phyloP scores from a whole-genome alignment of 2,888 invertebrate genomes.

The Scaptomyza reducta region DNA sequence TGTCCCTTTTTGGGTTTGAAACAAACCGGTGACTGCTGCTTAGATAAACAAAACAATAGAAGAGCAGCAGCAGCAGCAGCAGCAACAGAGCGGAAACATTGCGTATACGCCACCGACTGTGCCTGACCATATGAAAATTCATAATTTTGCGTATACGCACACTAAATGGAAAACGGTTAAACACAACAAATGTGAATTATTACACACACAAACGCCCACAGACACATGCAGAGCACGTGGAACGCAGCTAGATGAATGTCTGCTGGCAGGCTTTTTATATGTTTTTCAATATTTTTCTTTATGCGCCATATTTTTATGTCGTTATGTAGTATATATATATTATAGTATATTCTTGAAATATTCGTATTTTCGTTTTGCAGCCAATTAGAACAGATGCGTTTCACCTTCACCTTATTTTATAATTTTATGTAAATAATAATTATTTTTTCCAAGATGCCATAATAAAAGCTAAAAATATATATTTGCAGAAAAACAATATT shows the following conservation, averaged over 20 bases:
- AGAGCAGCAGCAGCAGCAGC: conserved; percentile 18
- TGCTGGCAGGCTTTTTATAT: conserved; percentile 41
- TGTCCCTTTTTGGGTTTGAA: conserved; percentile 51
- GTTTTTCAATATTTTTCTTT: conserved; percentile 67
- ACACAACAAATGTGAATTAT: conserved; percentile 56
- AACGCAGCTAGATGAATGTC: conserved; percentile 30
- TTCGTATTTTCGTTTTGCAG: conserved; percentile 22
- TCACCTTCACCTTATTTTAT: conserved; percentile 78
- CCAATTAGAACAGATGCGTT: conserved; percentile 61
- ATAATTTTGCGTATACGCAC: conserved; percentile 60
- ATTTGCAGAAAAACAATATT: conserved; percentile 4
- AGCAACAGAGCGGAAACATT: conserved; percentile 53
- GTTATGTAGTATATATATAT: conserved; percentile 1
- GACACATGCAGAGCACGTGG: conserved; percentile 51
- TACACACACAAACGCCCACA: conserved; percentile 37
- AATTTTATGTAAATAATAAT: conserved; percentile 74
- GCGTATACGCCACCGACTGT: conserved; percentile 69
- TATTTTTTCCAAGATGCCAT: conserved; percentile 59
- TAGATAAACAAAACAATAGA: conserved; percentile 75
- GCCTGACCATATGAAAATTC: conserved; percentile 56
- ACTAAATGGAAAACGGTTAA: conserved; percentile 68
- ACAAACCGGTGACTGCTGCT: conserved; percentile 51
- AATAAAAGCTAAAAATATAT: conserved; percentile 31
- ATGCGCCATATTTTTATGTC: conserved; percentile 56
- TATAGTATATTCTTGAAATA: conserved; percentile 35